Conservation (phyloP, 2,888 invertebrate genomes). For the Metallyticus violacea region DNA sequence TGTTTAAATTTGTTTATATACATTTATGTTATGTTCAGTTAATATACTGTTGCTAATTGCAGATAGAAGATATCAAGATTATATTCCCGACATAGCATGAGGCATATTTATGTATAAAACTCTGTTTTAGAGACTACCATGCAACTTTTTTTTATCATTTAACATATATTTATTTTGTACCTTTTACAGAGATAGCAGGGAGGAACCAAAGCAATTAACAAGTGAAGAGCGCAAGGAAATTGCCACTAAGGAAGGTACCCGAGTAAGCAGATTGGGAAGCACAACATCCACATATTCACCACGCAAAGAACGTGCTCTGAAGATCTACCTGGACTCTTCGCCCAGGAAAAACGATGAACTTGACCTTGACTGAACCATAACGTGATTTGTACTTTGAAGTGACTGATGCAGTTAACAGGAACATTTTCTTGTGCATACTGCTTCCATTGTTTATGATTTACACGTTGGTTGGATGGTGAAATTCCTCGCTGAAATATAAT, state of each 20-base stretch:
- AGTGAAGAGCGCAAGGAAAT: conserved; percentile 62
- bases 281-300: conserved; percentile 54
- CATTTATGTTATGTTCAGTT: too few relatives aligned
- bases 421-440: not conserved
- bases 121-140: too few relatives aligned
- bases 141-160: not conserved
- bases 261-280: conserved; percentile 49
- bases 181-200: conserved; percentile 58
- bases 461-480: conserved; percentile 1
- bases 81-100: too few relatives aligned
- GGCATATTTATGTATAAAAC: too few relatives aligned
- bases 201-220: conserved; percentile 56
- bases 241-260: conserved; percentile 53
- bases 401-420: not conserved
- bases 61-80: too few relatives aligned
- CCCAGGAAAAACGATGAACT: conserved; percentile 32
- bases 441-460: not conserved
- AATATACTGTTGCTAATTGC: too few relatives aligned
- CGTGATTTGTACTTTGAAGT: conserved; percentile 5
- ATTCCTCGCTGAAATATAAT: not conserved
- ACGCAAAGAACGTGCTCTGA: conserved; percentile 66
- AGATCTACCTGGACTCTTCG: conserved; percentile 64
- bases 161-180: conserved; percentile 17
- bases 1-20: too few relatives aligned
- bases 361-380: conserved; percentile 27